phyloP scores from a whole-genome alignment of 2,888 invertebrate species.

The Callyntrura sp. region DNA sequence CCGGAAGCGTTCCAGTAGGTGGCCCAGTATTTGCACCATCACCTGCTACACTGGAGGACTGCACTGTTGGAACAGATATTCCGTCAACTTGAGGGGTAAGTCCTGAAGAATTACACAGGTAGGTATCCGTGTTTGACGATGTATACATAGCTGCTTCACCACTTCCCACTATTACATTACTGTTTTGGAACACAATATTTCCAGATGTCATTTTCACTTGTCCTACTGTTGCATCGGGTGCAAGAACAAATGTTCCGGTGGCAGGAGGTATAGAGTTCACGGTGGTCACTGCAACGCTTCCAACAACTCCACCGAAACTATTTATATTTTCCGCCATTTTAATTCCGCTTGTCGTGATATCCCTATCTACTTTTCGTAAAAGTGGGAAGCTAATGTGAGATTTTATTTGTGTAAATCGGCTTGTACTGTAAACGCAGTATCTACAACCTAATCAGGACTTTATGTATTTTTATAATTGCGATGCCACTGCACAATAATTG shows the following conservation, averaged over 20 bases:
- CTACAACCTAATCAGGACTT: not conserved
- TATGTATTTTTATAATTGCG: not conserved
- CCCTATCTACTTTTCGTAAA: not conserved
- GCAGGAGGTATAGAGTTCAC: slow-evolving; percentile 62
- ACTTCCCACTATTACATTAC: slow-evolving; percentile 60
- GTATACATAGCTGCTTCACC: slow-evolving; percentile 59
- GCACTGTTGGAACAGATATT: slow-evolving; percentile 40
- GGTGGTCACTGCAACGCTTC: slow-evolving; percentile 64
- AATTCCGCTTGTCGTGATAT: not conserved
- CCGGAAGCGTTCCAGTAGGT: slow-evolving; percentile 61
- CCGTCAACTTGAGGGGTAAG: slow-evolving; percentile 52
- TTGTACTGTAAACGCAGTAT: not conserved
- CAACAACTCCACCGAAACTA: slow-evolving; percentile 64
- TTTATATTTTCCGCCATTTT: slow-evolving; percentile 73
- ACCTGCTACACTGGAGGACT: slow-evolving; percentile 43
- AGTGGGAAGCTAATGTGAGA: slow-evolving; percentile 7
- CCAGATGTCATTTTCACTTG: slow-evolving; percentile 72
- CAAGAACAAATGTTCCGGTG: slow-evolving; percentile 33
- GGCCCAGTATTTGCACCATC: slow-evolving; percentile 61
- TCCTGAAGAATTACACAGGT: slow-evolving; percentile 40
- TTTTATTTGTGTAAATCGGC: not conserved
- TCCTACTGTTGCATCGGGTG: slow-evolving; percentile 56
- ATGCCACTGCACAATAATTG: slow-evolving; percentile 27
- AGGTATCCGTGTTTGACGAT: slow-evolving; percentile 38
- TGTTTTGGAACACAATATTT: slow-evolving; percentile 80